Conservation (phyloP, 1,140 invertebrate genomes). For the Batillaria attramentaria region DNA sequence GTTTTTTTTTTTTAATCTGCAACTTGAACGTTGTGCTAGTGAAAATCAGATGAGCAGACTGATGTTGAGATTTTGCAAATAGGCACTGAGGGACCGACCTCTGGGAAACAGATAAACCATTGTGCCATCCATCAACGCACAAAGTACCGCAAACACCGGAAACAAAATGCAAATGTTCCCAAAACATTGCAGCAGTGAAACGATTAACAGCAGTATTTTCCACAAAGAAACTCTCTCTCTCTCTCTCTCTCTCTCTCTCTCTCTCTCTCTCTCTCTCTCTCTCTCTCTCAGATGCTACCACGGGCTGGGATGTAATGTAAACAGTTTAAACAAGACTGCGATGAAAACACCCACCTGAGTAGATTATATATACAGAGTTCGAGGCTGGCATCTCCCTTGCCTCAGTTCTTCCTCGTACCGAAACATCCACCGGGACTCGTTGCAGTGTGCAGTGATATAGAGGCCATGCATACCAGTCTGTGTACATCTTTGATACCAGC, state of each 20-base stretch:
- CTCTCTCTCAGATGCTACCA: not conserved
- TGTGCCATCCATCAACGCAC: not conserved
- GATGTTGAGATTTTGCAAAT: too few species aligned
- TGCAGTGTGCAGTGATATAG: not conserved
- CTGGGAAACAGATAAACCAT: too few species aligned
- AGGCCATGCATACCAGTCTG: too few species aligned
- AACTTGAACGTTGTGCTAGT: too few species aligned
- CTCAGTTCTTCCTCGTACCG: not conserved
- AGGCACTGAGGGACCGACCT: too few species aligned
- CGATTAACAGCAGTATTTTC: too few species aligned
- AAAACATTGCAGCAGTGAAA: too few species aligned
- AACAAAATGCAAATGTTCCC: too few species aligned
- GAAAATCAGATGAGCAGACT: too few species aligned
- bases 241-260: slow-evolving; percentile 17
- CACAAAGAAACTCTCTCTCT: slow-evolving; percentile 26
- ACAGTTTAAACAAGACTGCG: not conserved
- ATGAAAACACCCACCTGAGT: not conserved
- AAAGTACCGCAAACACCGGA: too few species aligned
- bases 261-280: not conserved
- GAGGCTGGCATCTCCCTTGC: not conserved
- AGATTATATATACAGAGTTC: not conserved
- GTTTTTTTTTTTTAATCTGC: too few species aligned
- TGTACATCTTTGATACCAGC: too few species aligned
- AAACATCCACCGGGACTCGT: not conserved
- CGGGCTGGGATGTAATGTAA: not conserved